These are phyloP conservation scores for Eupithecia centaureata DNA, from an alignment of 2,888 invertebrate genomes.

Conservation along the genomic window DNA sequence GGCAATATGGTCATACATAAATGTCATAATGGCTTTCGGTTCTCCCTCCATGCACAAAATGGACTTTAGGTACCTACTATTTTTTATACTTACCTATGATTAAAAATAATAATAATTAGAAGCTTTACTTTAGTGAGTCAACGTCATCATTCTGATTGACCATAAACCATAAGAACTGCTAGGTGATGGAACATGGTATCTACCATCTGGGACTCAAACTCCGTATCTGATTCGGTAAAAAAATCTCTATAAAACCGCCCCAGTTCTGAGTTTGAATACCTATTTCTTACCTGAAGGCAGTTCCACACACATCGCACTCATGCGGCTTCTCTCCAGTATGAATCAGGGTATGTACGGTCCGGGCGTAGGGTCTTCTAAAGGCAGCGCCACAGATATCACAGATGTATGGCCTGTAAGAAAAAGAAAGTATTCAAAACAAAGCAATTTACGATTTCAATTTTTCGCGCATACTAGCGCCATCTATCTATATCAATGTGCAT, in stretches of 20 bases:
- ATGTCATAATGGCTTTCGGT: too few relatives aligned
- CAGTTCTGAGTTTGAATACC: not conserved
- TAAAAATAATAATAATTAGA: too few relatives aligned
- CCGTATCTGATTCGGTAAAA: not conserved
- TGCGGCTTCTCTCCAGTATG: constrained; percentile 80
- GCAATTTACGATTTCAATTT: constrained; percentile 32
- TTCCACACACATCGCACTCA: constrained; percentile 76
- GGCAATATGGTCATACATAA: too few relatives aligned
- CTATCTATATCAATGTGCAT: constrained; percentile 17
- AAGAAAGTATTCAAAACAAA: constrained; percentile 21
- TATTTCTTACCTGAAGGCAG: constrained; percentile 72
- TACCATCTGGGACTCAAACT: not conserved
- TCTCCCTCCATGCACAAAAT: too few relatives aligned
- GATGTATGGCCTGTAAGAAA: constrained; percentile 66
- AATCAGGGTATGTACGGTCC: constrained; percentile 77
- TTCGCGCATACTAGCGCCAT: constrained; percentile 33
- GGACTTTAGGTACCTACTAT: not conserved
- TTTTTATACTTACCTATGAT: too few relatives aligned
- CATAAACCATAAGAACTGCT: not conserved
- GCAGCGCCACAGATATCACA: constrained; percentile 80
- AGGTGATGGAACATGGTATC: not conserved
- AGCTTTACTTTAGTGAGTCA: too few relatives aligned
- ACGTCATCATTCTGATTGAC: not conserved
- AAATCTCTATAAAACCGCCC: not conserved
- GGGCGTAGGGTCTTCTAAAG: constrained; percentile 75